phyloP scores from a whole-genome alignment of 1,140 invertebrate genomes.

The Drosophila elegans region DNA sequence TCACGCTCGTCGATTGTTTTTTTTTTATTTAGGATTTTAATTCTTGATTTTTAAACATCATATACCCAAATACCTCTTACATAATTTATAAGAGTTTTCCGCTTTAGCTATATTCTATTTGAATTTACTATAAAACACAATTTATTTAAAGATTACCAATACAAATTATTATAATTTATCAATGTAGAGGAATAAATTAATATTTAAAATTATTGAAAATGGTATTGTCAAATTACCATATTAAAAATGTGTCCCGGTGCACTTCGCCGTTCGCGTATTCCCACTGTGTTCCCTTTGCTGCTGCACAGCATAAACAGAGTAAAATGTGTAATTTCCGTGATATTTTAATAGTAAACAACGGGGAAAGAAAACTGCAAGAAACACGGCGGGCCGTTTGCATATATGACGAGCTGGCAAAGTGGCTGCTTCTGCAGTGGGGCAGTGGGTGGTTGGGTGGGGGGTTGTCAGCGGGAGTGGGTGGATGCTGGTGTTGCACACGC shows the following conservation, averaged over 20 bases:
- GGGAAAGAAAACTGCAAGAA: slow-evolving; percentile 68
- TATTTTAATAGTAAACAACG: slow-evolving; percentile 83
- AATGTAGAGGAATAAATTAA: too few species aligned
- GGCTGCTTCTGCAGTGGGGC: slow-evolving; percentile 37
- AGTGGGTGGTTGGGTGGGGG: not conserved
- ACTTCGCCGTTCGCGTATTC: slow-evolving; percentile 20
- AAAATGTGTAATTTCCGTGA: slow-evolving; percentile 84
- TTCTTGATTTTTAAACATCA: too few species aligned
- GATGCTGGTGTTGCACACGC: slow-evolving; percentile 48
- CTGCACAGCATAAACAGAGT: slow-evolving; percentile 77
- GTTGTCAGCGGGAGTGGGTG: not conserved
- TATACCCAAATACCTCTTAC: too few species aligned
- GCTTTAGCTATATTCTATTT: too few species aligned
- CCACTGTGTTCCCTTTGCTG: slow-evolving; percentile 25
- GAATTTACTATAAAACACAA: too few species aligned
- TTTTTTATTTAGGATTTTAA: too few species aligned
- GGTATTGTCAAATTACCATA: too few species aligned
- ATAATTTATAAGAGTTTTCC: too few species aligned
- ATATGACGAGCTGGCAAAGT: slow-evolving; percentile 68
- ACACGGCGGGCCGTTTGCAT: slow-evolving; percentile 64
- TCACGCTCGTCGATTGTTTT: too few species aligned
- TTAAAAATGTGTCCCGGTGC: not conserved
- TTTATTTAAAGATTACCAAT: too few species aligned
- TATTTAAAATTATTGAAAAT: too few species aligned
- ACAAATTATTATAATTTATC: too few species aligned